Evolutionary conservation across 53 echinoderm and acorn worm genomes (phyloP).

Genomic region (Pentamera pediparva): DNA sequence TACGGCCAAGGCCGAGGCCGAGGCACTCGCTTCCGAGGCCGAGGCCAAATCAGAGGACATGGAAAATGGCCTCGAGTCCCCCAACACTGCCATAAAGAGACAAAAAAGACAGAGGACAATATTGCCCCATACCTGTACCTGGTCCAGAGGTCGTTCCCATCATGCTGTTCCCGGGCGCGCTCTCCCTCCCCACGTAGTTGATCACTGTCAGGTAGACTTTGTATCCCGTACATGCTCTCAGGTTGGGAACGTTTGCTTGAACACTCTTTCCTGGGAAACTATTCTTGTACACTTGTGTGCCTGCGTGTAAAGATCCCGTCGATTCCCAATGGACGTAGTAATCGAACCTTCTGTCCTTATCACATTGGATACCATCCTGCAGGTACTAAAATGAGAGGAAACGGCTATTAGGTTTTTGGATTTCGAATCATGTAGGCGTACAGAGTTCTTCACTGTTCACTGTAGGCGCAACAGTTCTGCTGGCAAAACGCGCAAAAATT

Average conservation of each 20-base stretch:
- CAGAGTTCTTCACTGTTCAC: too few species aligned
- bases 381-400: conserved; percentile 5
- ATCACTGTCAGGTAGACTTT: background rate
- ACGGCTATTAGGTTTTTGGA: too few species aligned
- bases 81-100: too few species aligned
- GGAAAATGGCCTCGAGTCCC: too few species aligned
- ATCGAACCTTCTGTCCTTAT: background rate
- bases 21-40: too few species aligned
- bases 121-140: background rate
- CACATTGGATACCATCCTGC: background rate
- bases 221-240: conserved; percentile 8
- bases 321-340: background rate
- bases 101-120: too few species aligned
- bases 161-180: background rate
- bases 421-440: too few species aligned
- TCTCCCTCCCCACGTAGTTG: conserved; percentile 14
- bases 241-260: background rate
- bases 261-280: background rate
- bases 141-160: background rate
- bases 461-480: too few species aligned
- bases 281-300: background rate
- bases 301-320: background rate
- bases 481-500: too few species aligned
- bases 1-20: too few species aligned
- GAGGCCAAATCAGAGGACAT: too few species aligned